These are phyloP conservation scores for Tetrax tetrax DNA, from an alignment of 2,113 vertebrate species.

Conservation along the genomic window DNA sequence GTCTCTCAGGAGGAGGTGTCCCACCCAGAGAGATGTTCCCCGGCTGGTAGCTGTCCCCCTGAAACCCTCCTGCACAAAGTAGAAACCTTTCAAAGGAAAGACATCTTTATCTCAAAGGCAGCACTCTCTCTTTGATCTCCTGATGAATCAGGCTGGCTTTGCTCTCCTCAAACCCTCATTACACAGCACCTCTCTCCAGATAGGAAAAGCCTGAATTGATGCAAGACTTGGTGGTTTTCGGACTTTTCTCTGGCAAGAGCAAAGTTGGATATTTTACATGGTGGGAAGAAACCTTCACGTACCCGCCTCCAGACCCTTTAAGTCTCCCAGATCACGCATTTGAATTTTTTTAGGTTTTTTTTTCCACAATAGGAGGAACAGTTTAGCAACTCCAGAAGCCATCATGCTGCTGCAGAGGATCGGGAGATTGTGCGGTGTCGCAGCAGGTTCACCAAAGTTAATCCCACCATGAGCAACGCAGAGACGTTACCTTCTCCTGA, in stretches of 20 bases:
- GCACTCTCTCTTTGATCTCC: conserved; percentile 31
- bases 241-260: neutral
- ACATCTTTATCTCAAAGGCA: conserved; percentile 53
- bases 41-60: neutral
- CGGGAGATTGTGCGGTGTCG: neutral
- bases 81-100: conserved; percentile 7
- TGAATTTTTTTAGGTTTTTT: neutral
- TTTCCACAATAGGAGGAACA: neutral
- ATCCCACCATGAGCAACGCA: neutral
- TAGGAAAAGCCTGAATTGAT: neutral
- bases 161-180: neutral
- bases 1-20: neutral
- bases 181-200: neutral
- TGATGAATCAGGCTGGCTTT: neutral
- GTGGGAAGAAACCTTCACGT: neutral
- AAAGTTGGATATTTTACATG: neutral
- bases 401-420: rapidly evolving
- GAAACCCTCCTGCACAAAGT: neutral
- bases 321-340: neutral
- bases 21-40: neutral
- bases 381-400: neutral
- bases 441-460: neutral
- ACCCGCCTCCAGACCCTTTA: neutral
- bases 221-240: neutral
- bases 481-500: neutral